Evolutionary conservation across 2,888 invertebrate species (phyloP).

Genomic region (Callimorpha dominula): DNA sequence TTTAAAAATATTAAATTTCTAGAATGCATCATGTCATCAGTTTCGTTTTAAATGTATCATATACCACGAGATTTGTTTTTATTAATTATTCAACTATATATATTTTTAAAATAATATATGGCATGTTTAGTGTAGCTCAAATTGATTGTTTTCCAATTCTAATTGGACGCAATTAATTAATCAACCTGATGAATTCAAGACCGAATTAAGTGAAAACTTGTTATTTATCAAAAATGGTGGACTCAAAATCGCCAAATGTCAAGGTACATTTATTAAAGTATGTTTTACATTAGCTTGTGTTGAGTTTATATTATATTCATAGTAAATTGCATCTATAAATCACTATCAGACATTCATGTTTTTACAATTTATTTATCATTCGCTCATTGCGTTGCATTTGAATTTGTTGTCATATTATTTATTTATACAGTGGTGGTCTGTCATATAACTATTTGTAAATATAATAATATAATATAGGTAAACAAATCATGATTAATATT

Average conservation of each 20-base stretch:
- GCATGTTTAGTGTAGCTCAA: conserved; percentile 13
- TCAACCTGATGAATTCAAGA: conserved; percentile 8
- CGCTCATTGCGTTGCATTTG: conserved; percentile 21
- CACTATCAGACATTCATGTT: conserved; percentile 25
- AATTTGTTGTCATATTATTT: conserved; percentile 6
- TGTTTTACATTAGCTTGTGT: conserved; percentile 6
- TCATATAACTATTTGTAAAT: too few relatives aligned
- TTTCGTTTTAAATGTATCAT: not conserved
- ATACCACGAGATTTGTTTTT: not conserved
- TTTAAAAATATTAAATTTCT: not conserved
- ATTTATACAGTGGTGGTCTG: not conserved
- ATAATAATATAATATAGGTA: too few relatives aligned
- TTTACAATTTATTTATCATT: conserved; percentile 35
- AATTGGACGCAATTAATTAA: conserved; percentile 15
- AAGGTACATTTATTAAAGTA: conserved; percentile 15
- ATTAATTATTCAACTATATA: conserved; percentile 4
- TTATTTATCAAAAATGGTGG: conserved; percentile 11
- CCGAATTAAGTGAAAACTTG: conserved; percentile 9
- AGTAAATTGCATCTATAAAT: conserved; percentile 36
- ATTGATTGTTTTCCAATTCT: conserved; percentile 19
- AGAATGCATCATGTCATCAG: conserved; percentile 6
- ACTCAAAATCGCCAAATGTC: conserved; percentile 21
- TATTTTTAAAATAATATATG: not conserved
- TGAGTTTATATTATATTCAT: conserved; percentile 24
- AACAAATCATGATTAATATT: too few relatives aligned